A percentile compares a stretch with the other conserved stretches of the same genome.
Evolutionary conservation across 1,140 invertebrate genomes (phyloP).

Genomic region (Drosophila serrata): DNA sequence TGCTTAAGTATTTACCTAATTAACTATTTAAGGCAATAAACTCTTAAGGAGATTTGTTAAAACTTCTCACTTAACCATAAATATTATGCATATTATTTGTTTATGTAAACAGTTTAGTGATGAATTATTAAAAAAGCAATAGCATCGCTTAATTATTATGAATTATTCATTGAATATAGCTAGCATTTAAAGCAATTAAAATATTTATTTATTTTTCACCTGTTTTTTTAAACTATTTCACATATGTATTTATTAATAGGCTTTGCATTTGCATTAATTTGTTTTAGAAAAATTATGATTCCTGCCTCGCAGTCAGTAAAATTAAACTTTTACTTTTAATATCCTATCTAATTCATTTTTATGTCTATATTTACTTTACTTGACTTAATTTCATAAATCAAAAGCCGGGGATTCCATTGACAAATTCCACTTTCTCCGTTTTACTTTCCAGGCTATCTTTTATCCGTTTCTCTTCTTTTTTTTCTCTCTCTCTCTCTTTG

Average conservation of each 20-base stretch:
- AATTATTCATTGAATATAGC: neutral
- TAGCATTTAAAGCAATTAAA: neutral
- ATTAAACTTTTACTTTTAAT: neutral
- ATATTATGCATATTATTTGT: neutral
- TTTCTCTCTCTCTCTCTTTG: neutral
- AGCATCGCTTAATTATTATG: neutral
- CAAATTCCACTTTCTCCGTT: neutral
- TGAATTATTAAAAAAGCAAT: neutral
- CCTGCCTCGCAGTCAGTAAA: no score
- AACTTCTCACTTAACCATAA: neutral
- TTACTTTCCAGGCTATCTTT: neutral
- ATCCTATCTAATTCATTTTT: neutral
- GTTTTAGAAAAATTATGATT: neutral
- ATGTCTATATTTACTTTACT: neutral
- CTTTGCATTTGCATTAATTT: neutral
- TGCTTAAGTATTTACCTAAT: neutral
- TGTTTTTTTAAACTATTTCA: neutral
- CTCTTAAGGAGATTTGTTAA: neutral
- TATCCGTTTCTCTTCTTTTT: neutral
- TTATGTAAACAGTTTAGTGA: neutral
- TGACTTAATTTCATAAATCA: constrained; percentile 16
- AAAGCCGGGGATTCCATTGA: constrained; percentile 6
- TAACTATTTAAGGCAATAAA: neutral
- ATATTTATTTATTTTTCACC: neutral
- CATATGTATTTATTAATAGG: no score